Evolutionary conservation across 2,888 invertebrate genomes (phyloP).

Genomic region (Campoletis raptor): DNA sequence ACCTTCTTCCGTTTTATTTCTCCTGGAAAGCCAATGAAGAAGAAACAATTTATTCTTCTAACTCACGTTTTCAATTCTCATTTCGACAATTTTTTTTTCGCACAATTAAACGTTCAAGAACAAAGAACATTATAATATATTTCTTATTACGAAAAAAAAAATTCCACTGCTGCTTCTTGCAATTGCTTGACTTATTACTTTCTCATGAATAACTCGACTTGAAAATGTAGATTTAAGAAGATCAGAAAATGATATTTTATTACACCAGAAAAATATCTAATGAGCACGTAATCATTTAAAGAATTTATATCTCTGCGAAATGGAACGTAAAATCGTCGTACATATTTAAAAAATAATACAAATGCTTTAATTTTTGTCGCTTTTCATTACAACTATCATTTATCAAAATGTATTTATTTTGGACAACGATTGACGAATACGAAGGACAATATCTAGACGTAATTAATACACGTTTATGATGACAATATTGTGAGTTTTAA

Average conservation of each 20-base stretch:
- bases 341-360: background rate
- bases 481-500: slow-evolving; percentile 13
- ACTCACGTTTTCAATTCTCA: background rate
- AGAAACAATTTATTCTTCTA: background rate
- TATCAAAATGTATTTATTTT: background rate
- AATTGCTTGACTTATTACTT: background rate
- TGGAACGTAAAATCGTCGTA: background rate
- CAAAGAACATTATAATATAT: background rate
- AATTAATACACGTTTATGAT: slow-evolving; percentile 9
- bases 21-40: background rate
- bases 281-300: background rate
- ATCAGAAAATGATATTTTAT: background rate
- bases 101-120: background rate
- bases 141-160: background rate
- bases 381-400: background rate
- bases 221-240: background rate
- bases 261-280: background rate
- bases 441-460: background rate
- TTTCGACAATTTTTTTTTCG: background rate
- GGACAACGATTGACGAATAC: background rate
- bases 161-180: background rate
- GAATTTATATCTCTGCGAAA: background rate
- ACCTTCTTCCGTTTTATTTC: background rate
- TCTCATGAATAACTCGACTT: background rate
- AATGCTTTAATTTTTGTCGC: background rate